Percentiles rank a stretch among this genome's conserved stretches.
Evolutionary conservation across 2,113 vertebrate genomes (phyloP).

Genomic region (Orcinus orca): DNA sequence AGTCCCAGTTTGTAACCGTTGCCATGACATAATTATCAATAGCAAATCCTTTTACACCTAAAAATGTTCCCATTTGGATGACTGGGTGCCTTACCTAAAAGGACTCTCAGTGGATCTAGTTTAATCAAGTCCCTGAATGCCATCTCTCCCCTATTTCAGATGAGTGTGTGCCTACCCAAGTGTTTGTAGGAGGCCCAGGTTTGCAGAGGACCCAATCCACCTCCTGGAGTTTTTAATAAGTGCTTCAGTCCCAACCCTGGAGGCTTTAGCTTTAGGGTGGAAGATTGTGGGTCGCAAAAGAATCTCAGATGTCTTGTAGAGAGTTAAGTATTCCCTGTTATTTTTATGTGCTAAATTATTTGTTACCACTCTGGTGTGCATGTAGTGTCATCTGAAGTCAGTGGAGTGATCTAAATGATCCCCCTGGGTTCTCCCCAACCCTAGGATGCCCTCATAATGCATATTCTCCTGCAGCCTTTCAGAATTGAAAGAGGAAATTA

Average conservation of each 20-base stretch:
- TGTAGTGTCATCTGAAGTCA: neutral
- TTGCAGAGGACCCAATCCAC: neutral
- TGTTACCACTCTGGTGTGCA: neutral
- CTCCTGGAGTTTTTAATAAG: neutral
- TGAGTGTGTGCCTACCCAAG: rapidly evolving
- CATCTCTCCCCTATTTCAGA: neutral
- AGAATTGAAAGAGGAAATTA: neutral
- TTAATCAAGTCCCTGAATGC: neutral
- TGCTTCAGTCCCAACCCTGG: neutral
- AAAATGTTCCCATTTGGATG: neutral
- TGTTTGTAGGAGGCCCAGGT: neutral
- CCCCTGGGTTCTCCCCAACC: neutral
- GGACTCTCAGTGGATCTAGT: neutral
- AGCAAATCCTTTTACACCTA: neutral
- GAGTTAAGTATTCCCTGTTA: neutral
- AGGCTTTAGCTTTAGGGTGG: neutral
- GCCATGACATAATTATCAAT: neutral
- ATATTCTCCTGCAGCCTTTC: neutral
- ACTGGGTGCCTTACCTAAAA: neutral
- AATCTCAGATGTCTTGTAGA: neutral
- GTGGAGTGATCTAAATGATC: neutral
- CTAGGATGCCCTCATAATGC: neutral
- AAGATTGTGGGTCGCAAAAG: neutral
- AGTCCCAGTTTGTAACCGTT: neutral
- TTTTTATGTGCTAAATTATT: neutral